phyloP scores from a whole-genome alignment of 2,888 invertebrate species.

The Tenthredo mesomela region DNA sequence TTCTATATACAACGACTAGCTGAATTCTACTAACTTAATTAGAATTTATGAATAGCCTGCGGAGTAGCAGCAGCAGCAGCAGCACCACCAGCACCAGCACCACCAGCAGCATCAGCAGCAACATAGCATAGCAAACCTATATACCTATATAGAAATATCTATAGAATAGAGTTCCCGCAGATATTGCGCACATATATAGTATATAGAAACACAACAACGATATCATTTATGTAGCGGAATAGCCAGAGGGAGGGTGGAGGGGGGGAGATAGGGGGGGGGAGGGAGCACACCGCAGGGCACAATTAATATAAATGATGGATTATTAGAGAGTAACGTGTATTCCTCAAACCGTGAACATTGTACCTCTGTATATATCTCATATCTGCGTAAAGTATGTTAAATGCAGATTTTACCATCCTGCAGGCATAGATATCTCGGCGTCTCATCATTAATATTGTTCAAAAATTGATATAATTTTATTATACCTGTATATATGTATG shows the following conservation, averaged over 20 bases:
- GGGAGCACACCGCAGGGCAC: conserved; percentile 66
- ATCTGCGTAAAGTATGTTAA: not conserved
- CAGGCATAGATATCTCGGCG: not conserved
- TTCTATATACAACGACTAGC: conserved; percentile 59
- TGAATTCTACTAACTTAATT: conserved; percentile 72
- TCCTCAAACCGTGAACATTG: not conserved
- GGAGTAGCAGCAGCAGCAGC: conserved; percentile 44
- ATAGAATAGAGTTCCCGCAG: not conserved
- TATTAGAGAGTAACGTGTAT: conserved; percentile 60
- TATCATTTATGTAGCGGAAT: conserved; percentile 69
- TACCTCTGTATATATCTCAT: not conserved
- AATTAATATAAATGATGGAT: conserved; percentile 77
- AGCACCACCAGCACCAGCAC: conserved; percentile 44
- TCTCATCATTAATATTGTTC: not conserved
- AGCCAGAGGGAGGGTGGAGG: not conserved
- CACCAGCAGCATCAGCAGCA: conserved; percentile 44
- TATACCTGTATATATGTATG: too few relatives aligned
- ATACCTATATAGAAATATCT: not conserved
- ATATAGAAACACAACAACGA: conserved; percentile 65
- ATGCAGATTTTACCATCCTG: not conserved
- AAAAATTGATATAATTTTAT: too few relatives aligned
- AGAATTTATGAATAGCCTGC: conserved; percentile 72
- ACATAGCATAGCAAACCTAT: not conserved
- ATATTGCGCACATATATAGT: not conserved
- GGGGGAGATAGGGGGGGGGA: too few relatives aligned